phyloP scores from a whole-genome alignment of 1,140 invertebrate species.

The Polyergus mexicanus region DNA sequence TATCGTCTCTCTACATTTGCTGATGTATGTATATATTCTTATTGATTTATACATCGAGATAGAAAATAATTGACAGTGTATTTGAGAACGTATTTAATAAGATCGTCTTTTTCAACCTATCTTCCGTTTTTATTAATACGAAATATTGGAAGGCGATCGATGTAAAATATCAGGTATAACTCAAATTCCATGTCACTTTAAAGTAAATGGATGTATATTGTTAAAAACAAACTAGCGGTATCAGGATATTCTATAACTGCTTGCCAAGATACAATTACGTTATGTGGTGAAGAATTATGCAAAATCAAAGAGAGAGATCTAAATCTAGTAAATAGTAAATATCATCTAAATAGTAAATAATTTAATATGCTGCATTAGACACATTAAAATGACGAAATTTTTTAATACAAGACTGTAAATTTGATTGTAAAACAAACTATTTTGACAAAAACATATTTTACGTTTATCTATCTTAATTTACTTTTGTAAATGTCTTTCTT shows the following conservation, averaged over 20 bases:
- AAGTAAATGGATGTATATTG: background rate
- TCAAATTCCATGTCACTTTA: background rate
- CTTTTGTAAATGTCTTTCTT: background rate
- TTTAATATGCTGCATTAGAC: background rate
- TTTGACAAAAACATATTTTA: background rate
- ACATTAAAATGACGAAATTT: no score
- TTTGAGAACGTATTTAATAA: background rate
- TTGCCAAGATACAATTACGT: background rate
- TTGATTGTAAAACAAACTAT: background rate
- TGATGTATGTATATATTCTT: background rate
- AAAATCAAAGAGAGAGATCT: background rate
- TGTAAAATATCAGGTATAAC: constrained; percentile 6
- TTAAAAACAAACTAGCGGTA: background rate
- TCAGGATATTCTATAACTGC: background rate
- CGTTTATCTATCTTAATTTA: background rate
- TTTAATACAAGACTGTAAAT: no score
- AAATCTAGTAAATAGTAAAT: no score
- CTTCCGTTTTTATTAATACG: background rate
- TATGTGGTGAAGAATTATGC: background rate
- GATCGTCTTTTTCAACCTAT: background rate
- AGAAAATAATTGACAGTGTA: background rate
- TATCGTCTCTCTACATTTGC: background rate
- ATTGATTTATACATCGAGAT: background rate
- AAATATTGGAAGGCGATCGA: background rate
- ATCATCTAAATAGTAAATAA: background rate